Percentiles rank a stretch among this genome's conserved stretches.
Conservation (phyloP, 92 coral and sea anemone species). For the Anthopleura xanthogrammica region DNA sequence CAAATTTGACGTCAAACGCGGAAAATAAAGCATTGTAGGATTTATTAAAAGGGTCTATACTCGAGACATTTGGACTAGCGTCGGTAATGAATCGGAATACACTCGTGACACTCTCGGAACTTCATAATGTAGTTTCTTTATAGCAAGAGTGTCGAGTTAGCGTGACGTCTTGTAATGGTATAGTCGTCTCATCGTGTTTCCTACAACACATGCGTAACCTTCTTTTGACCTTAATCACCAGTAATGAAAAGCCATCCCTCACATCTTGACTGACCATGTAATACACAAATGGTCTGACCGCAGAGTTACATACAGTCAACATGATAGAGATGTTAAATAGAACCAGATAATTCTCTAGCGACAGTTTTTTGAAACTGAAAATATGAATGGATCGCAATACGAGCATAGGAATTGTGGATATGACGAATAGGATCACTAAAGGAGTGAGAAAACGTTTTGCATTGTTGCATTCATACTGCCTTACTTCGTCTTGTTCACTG, state of each 20-base stretch:
- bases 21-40: too few relatives aligned
- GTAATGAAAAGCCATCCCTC: slow-evolving; percentile 11
- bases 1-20: too few relatives aligned
- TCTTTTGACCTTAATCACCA: slow-evolving; percentile 10
- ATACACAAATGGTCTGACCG: slow-evolving; percentile 24
- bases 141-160: slow-evolving; percentile 21
- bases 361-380: slow-evolving; percentile 4
- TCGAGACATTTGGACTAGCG: background rate
- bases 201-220: slow-evolving; percentile 13
- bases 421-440: slow-evolving; percentile 14
- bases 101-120: background rate
- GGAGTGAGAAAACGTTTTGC: slow-evolving; percentile 32
- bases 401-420: slow-evolving; percentile 14
- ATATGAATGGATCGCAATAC: slow-evolving; percentile 9
- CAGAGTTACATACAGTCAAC: slow-evolving; percentile 22
- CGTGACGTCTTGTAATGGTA: slow-evolving; percentile 21
- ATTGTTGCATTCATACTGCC: slow-evolving; percentile 8
- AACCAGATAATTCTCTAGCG: slow-evolving; percentile 36
- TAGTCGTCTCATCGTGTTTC: slow-evolving; percentile 18
- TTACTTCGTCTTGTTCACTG: slow-evolving; percentile 25
- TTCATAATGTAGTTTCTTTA: slow-evolving; percentile 39
- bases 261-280: slow-evolving; percentile 25
- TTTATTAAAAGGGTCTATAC: too few relatives aligned
- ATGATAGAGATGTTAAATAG: slow-evolving; percentile 33
- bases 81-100: background rate